These are phyloP conservation scores for Ceratina japonica DNA, from an alignment of 1,140 invertebrate species.

Conservation along the genomic window DNA sequence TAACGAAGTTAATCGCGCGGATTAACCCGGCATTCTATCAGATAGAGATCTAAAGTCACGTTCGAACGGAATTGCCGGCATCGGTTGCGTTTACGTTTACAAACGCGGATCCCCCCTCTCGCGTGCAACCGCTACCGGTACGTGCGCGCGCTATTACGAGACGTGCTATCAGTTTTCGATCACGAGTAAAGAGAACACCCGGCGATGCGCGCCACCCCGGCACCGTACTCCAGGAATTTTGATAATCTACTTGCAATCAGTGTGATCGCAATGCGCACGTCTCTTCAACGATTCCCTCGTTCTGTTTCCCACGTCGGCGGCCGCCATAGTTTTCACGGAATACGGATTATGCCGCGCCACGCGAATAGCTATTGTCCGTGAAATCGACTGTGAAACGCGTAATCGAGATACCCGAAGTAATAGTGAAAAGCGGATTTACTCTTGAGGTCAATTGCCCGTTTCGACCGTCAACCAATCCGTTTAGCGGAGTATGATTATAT, in stretches of 20 bases:
- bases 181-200: too few relatives aligned
- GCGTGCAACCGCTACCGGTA: too few relatives aligned
- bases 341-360: slow-evolving; percentile 22
- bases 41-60: too few relatives aligned
- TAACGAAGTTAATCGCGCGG: too few relatives aligned
- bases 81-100: too few relatives aligned
- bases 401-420: slow-evolving; percentile 27
- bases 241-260: slow-evolving; percentile 55
- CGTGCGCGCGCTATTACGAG: too few relatives aligned
- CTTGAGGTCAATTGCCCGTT: background rate
- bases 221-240: slow-evolving; percentile 35
- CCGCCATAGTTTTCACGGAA: slow-evolving; percentile 1
- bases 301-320: slow-evolving; percentile 6
- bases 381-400: slow-evolving; percentile 33
- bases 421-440: slow-evolving; percentile 34
- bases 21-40: too few relatives aligned
- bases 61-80: too few relatives aligned
- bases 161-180: too few relatives aligned
- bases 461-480: slow-evolving; percentile 14
- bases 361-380: background rate
- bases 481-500: background rate
- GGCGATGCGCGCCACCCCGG: too few relatives aligned
- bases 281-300: slow-evolving; percentile 9
- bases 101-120: too few relatives aligned
- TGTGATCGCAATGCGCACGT: background rate